Conservation (phyloP, 2,888 invertebrate species). For the Nemurella pictetii region DNA sequence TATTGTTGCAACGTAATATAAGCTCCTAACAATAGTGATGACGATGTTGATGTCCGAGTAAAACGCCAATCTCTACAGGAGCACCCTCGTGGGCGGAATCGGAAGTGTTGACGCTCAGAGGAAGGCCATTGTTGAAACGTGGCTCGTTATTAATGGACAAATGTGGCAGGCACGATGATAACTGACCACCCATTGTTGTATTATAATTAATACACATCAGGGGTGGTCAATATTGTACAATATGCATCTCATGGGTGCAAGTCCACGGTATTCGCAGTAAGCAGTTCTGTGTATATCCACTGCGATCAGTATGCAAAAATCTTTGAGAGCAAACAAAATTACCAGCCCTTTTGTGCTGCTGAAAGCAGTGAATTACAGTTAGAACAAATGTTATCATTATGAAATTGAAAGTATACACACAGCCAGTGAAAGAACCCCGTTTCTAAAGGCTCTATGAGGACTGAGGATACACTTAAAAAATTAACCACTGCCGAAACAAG, state of each 20-base stretch:
- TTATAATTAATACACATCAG: neutral
- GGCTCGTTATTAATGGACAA: neutral
- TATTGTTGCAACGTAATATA: neutral
- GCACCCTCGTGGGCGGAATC: neutral
- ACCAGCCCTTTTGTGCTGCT: neutral
- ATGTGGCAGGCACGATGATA: neutral
- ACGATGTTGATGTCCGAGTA: neutral
- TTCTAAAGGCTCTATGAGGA: no score
- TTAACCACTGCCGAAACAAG: neutral
- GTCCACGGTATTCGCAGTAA: neutral
- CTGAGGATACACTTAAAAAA: neutral
- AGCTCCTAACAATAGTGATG: neutral
- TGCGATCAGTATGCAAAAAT: neutral
- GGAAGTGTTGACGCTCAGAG: neutral
- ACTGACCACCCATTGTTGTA: slow-evolving; percentile 2
- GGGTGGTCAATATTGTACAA: neutral
- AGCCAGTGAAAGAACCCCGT: neutral
- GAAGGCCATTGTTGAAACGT: neutral
- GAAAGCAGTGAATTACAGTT: neutral
- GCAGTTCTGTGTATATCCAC: neutral
- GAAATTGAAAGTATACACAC: neutral
- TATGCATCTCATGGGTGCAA: neutral
- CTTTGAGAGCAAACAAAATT: neutral
- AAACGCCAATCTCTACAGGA: neutral
- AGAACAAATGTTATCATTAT: neutral